phyloP scores from a whole-genome alignment of 2,888 invertebrate genomes.

The Harpagoxenus sublaevis region DNA sequence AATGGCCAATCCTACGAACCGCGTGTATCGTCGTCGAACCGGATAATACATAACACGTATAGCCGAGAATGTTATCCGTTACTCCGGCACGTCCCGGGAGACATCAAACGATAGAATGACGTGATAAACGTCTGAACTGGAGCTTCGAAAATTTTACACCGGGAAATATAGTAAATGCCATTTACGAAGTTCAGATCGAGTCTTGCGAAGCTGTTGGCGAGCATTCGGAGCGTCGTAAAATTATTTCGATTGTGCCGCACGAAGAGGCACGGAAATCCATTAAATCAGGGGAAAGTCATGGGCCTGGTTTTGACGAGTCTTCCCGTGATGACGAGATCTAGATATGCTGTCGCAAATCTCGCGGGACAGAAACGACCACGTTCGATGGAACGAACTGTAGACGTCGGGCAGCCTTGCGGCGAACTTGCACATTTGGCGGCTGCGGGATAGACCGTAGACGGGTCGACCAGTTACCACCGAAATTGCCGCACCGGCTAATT shows the following conservation, averaged over 20 bases:
- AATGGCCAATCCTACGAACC: constrained; percentile 20
- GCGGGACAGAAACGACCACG: not conserved
- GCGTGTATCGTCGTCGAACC: not conserved
- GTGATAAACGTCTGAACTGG: not conserved
- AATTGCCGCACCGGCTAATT: constrained; percentile 81
- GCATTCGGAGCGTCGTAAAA: constrained; percentile 3
- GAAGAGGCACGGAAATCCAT: not conserved
- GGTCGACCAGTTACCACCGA: constrained; percentile 68
- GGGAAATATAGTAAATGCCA: constrained; percentile 17
- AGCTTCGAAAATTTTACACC: constrained; percentile 20
- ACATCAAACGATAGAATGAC: not conserved
- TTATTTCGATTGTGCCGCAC: not conserved
- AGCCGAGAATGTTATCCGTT: constrained; percentile 21
- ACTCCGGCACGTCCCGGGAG: not conserved
- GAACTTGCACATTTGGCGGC: constrained; percentile 53
- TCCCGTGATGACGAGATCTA: not conserved
- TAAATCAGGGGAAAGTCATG: not conserved
- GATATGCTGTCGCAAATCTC: constrained; percentile 43
- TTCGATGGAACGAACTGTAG: constrained; percentile 44
- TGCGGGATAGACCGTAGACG: constrained; percentile 46
- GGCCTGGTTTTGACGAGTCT: not conserved
- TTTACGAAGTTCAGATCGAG: constrained; percentile 19
- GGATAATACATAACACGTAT: constrained; percentile 6
- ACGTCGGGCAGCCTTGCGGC: constrained; percentile 27
- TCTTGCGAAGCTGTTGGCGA: not conserved